Evolutionary conservation across 2,888 invertebrate species (phyloP).

Genomic region (Clivina fossor): DNA sequence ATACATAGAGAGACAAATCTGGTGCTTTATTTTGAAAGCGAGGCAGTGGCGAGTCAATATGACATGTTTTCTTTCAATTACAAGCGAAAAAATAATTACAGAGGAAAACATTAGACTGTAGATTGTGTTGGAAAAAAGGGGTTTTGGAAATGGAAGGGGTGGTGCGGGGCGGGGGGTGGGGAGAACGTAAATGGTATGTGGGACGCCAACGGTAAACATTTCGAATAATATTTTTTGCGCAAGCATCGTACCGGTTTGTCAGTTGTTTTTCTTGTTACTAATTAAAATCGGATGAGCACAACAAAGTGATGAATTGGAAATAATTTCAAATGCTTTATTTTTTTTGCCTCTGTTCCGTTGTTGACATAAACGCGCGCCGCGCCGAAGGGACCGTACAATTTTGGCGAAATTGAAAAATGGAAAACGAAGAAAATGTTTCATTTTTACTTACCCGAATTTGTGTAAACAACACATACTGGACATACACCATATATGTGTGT

Average conservation of each 20-base stretch:
- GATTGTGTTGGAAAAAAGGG: conserved; percentile 42
- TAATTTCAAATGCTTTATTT: conserved; percentile 35
- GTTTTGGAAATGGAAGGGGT: conserved; percentile 44
- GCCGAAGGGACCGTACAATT: conserved; percentile 19
- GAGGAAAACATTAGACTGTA: conserved; percentile 35
- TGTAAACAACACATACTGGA: conserved; percentile 28
- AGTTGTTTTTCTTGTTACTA: conserved; percentile 35
- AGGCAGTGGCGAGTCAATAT: conserved; percentile 40
- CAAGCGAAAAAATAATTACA: conserved; percentile 38
- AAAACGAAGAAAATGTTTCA: conserved; percentile 33
- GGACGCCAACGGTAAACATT: conserved; percentile 33
- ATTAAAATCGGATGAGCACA: conserved; percentile 35
- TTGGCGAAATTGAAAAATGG: conserved; percentile 30
- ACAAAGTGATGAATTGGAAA: conserved; percentile 35
- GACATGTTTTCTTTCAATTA: conserved; percentile 43
- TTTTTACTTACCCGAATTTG: conserved; percentile 34
- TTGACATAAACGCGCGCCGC: conserved; percentile 24
- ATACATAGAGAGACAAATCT: conserved; percentile 39
- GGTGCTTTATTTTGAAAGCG: conserved; percentile 38
- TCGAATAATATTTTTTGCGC: conserved; percentile 34
- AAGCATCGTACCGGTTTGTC: conserved; percentile 33
- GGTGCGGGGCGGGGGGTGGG: conserved; percentile 37
- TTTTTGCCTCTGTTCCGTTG: conserved; percentile 19
- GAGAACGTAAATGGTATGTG: too few relatives aligned
- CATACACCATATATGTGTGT: conserved; percentile 11